Evolutionary conservation across 1,140 invertebrate genomes (phyloP).

Genomic region (Medauroidea extradentata): DNA sequence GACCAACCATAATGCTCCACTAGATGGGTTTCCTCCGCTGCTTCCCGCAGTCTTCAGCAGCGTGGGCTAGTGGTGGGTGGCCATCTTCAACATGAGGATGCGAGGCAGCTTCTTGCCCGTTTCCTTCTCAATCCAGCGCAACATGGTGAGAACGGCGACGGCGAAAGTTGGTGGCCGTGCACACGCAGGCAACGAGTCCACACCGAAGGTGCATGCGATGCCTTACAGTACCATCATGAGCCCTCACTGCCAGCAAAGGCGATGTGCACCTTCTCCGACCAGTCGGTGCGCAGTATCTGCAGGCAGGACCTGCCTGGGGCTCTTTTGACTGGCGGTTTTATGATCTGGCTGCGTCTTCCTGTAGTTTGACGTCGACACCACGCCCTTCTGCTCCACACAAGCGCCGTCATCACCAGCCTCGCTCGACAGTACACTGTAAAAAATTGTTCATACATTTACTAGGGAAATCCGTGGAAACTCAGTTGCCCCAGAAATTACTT

Average conservation of each 20-base stretch:
- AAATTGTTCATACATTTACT: too few relatives aligned
- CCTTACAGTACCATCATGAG: constrained; percentile 39
- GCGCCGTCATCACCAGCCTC: constrained; percentile 39
- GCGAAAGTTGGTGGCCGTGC: constrained; percentile 37
- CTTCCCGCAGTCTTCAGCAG: too few relatives aligned
- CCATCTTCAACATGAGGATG: too few relatives aligned
- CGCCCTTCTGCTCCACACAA: constrained; percentile 44
- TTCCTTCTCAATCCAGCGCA: constrained; percentile 41
- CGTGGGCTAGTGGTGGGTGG: too few relatives aligned
- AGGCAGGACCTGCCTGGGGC: constrained; percentile 42
- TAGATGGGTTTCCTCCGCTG: too few relatives aligned
- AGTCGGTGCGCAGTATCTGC: constrained; percentile 42
- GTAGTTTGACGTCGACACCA: constrained; percentile 44
- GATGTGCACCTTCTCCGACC: constrained; percentile 38
- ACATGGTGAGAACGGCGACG: constrained; percentile 37
- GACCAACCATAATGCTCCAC: too few relatives aligned
- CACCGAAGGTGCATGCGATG: constrained; percentile 41
- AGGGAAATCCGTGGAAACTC: too few relatives aligned
- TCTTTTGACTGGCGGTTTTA: constrained; percentile 40
- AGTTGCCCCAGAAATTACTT: too few relatives aligned
- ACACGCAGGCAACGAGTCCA: constrained; percentile 31
- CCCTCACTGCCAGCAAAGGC: constrained; percentile 44
- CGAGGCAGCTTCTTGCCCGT: constrained; percentile 14
- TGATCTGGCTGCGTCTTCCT: constrained; percentile 31
- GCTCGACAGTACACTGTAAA: too few relatives aligned